A percentile compares a stretch with the other conserved stretches of the same genome.
phyloP scores from a whole-genome alignment of 2,797 vertebrate species.

The Paedocypris micromegethes region DNA sequence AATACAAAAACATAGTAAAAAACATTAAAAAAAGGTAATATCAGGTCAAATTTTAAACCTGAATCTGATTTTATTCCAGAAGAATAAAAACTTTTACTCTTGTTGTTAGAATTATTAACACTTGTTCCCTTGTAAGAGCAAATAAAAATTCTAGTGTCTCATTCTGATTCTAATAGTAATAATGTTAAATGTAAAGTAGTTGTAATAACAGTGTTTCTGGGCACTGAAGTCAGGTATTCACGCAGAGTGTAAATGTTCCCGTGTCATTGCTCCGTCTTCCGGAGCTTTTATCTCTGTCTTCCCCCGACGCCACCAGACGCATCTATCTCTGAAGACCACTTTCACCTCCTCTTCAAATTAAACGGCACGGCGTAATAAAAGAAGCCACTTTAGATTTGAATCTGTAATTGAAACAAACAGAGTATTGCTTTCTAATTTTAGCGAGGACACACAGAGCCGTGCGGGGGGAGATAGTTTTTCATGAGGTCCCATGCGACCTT shows the following conservation, averaged over 20 bases:
- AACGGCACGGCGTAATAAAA: slow-evolving; percentile 44
- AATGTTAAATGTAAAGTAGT: background rate
- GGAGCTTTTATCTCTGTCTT: slow-evolving; percentile 29
- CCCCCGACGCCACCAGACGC: slow-evolving; percentile 11
- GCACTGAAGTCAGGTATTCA: slow-evolving; percentile 35
- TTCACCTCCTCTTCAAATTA: slow-evolving; percentile 41
- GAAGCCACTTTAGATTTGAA: slow-evolving; percentile 53
- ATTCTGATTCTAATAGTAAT: no score
- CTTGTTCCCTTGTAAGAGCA: no score
- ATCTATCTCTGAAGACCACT: slow-evolving; percentile 39
- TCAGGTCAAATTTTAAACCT: no score
- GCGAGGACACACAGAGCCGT: slow-evolving; percentile 32
- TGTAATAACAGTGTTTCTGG: slow-evolving; percentile 15
- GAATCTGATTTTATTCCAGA: no score
- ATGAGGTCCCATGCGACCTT: slow-evolving; percentile 50
- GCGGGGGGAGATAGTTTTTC: slow-evolving; percentile 45
- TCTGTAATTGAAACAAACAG: slow-evolving; percentile 57
- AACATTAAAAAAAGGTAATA: no score
- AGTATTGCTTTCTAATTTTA: slow-evolving; percentile 53
- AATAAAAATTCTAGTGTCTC: no score
- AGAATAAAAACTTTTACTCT: no score
- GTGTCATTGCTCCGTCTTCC: slow-evolving; percentile 24
- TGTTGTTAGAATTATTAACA: no score
- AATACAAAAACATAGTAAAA: no score
- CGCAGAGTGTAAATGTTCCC: slow-evolving; percentile 18